phyloP scores from a whole-genome alignment of 2,797 vertebrate species.

The Xerus rutilus region DNA sequence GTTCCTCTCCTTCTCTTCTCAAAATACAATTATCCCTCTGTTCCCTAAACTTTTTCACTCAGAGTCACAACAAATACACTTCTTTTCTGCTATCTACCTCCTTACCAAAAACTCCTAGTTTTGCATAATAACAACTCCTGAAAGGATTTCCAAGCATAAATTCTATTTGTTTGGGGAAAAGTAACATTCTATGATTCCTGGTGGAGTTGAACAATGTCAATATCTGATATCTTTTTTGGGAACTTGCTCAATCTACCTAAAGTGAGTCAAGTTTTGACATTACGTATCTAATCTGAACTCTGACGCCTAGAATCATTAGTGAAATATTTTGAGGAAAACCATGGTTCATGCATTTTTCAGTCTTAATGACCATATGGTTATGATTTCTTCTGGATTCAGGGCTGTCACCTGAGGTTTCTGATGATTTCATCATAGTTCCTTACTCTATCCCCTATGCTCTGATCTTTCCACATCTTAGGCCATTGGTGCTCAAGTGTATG shows the following conservation, averaged over 20 bases:
- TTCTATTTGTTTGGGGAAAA: too few species aligned
- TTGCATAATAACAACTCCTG: not conserved
- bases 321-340: conserved; percentile 18
- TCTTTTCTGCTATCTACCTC: too few species aligned
- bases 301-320: not conserved
- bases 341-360: not conserved
- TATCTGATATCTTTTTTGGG: conserved; percentile 3
- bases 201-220: not conserved
- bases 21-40: too few species aligned
- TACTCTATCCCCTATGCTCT: not conserved
- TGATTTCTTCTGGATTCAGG: too few species aligned
- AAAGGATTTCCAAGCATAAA: not conserved
- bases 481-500: not conserved
- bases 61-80: too few species aligned
- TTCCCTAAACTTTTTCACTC: too few species aligned
- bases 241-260: not conserved
- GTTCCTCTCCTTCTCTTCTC: too few species aligned
- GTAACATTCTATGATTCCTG: not conserved
- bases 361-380: not conserved
- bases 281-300: not conserved
- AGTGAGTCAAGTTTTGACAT: not conserved
- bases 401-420: not conserved
- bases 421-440: not conserved
- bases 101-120: not conserved
- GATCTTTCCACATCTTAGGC: not conserved